These are phyloP conservation scores for Peromyscus nudipes DNA, from an alignment of 2,797 vertebrate species.

Conservation along the genomic window DNA sequence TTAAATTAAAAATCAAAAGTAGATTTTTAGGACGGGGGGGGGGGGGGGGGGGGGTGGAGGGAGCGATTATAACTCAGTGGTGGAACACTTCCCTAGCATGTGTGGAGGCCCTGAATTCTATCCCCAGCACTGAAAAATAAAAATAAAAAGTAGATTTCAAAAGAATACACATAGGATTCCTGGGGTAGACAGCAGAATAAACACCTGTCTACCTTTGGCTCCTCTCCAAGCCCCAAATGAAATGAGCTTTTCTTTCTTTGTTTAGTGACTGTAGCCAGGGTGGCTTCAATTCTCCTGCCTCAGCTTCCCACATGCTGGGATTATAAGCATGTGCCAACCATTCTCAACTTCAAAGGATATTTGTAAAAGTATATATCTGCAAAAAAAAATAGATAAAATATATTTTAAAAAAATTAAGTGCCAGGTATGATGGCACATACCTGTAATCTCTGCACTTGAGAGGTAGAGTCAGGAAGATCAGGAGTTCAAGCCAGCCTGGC, in stretches of 20 bases:
- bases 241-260: not conserved
- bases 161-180: not conserved
- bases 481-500: not conserved
- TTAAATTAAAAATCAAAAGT: constrained; percentile 26
- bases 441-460: not conserved
- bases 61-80: not conserved
- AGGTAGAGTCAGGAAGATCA: not conserved
- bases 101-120: not conserved
- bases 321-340: not conserved
- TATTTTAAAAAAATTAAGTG: not conserved
- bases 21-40: not conserved
- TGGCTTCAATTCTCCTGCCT: not conserved
- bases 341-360: not conserved
- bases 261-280: not conserved
- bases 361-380: not conserved
- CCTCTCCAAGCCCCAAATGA: not conserved
- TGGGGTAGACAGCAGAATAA: constrained; percentile 10
- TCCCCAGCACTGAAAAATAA: not conserved
- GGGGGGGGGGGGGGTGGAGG: too few relatives aligned
- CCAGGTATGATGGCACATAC: not conserved
- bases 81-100: not conserved
- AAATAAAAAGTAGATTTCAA: constrained; percentile 60
- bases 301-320: not conserved
- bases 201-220: not conserved
- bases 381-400: not conserved